Evolutionary conservation across 2,888 invertebrate genomes (phyloP).

Genomic region (Uropetala carovei): DNA sequence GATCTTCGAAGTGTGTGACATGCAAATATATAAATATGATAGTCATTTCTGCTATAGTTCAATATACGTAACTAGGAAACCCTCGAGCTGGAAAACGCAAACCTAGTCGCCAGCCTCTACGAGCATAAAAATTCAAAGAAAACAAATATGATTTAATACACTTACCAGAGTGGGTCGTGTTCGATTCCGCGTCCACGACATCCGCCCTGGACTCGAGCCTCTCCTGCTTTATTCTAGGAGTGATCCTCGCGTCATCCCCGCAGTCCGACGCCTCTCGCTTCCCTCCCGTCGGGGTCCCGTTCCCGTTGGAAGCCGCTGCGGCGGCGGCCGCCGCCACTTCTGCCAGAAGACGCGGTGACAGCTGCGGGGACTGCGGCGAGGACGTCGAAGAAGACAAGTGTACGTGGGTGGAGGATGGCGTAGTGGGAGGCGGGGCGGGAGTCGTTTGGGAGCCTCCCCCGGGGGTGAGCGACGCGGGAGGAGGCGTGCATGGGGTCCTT

Average conservation of each 20-base stretch:
- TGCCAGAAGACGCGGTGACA: conserved; percentile 66
- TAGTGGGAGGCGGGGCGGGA: conserved; percentile 79
- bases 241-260: conserved; percentile 73
- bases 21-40: too few species aligned
- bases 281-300: conserved; percentile 74
- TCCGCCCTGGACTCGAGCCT: conserved; percentile 79
- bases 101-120: too few species aligned
- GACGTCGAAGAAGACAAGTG: conserved; percentile 71
- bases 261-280: conserved; percentile 72
- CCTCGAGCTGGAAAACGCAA: too few species aligned
- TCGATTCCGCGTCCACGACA: conserved; percentile 89
- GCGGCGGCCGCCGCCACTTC: conserved; percentile 65
- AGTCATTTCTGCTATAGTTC: too few species aligned
- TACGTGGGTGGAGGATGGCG: conserved; percentile 85
- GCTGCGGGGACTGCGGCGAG: conserved; percentile 70
- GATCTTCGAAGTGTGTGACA: too few species aligned
- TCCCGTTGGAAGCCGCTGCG: conserved; percentile 78
- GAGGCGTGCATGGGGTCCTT: conserved; percentile 78
- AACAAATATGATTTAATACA: conserved; percentile 68
- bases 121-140: too few species aligned
- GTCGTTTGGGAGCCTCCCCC: conserved; percentile 72
- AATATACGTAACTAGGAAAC: too few species aligned
- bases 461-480: conserved; percentile 82
- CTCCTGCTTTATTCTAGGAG: conserved; percentile 79
- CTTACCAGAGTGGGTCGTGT: conserved; percentile 94